Conservation (phyloP, 2,888 invertebrate species). For the Drosophila kokeensis region DNA sequence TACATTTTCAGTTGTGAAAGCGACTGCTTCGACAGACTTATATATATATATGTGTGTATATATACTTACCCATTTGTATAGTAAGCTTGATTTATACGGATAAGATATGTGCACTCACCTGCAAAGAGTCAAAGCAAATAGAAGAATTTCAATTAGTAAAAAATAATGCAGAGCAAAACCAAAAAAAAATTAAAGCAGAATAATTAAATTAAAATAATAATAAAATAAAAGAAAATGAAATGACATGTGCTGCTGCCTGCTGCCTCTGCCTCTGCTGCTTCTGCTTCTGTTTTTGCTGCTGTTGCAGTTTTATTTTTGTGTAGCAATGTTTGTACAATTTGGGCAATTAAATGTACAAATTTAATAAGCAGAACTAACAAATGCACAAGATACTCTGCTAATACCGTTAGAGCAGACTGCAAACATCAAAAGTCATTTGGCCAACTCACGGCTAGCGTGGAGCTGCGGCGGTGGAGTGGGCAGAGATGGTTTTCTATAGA, state of each 20-base stretch:
- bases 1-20: neutral
- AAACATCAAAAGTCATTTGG: constrained; percentile 46
- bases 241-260: constrained; percentile 35
- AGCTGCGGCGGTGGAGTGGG: neutral
- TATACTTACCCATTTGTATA: constrained; percentile 33
- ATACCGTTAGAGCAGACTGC: constrained; percentile 23
- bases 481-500: neutral
- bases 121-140: constrained; percentile 48
- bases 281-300: neutral
- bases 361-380: constrained; percentile 55
- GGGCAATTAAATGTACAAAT: constrained; percentile 68
- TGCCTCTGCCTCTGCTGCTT: neutral
- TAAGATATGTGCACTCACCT: constrained; percentile 61
- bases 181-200: constrained; percentile 7
- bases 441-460: neutral
- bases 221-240: constrained; percentile 19
- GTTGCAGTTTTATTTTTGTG: constrained; percentile 5
- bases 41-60: neutral
- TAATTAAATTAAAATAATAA: neutral
- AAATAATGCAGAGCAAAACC: constrained; percentile 25
- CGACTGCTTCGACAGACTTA: neutral
- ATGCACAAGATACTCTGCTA: constrained; percentile 6
- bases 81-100: neutral
- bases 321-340: constrained; percentile 35
- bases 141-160: constrained; percentile 50